Evolutionary conservation across 2,888 invertebrate genomes (phyloP).

Genomic region (Brachyopa scutellaris): DNA sequence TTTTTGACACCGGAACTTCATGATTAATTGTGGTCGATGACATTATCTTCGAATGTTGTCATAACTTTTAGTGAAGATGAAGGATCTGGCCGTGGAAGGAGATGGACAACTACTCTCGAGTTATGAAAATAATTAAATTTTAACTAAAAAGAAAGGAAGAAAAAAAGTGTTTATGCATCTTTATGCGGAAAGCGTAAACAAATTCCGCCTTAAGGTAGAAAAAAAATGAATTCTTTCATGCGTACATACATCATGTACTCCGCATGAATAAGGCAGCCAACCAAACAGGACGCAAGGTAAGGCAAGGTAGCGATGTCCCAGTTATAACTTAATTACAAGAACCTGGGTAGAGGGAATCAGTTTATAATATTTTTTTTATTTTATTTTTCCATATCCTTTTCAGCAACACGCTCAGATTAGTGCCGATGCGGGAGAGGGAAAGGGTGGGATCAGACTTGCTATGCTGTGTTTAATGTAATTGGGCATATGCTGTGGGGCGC

Average conservation of each 20-base stretch:
- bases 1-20: slow-evolving; percentile 47
- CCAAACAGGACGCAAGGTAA: not conserved
- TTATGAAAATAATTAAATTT: slow-evolving; percentile 23
- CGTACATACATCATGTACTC: slow-evolving; percentile 11
- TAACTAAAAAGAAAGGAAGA: too few species aligned
- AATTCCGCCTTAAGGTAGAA: not conserved
- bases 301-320: slow-evolving; percentile 23
- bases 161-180: not conserved
- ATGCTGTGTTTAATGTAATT: too few species aligned
- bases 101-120: not conserved
- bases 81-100: not conserved
- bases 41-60: slow-evolving; percentile 64
- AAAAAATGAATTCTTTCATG: slow-evolving; percentile 41
- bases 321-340: slow-evolving; percentile 51
- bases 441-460: too few species aligned
- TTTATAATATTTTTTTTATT: slow-evolving; percentile 17
- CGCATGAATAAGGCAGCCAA: slow-evolving; percentile 9
- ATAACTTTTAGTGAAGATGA: slow-evolving; percentile 43
- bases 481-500: too few species aligned
- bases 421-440: too few species aligned
- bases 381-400: too few species aligned
- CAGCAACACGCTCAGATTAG: too few species aligned
- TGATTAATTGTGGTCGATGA: slow-evolving; percentile 66
- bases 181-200: slow-evolving; percentile 15
- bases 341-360: not conserved